Evolutionary conservation across 2,113 vertebrate species (phyloP), one percentile per base, ranked within the genome.

Genomic region (Danionella cerebrum): DNA sequence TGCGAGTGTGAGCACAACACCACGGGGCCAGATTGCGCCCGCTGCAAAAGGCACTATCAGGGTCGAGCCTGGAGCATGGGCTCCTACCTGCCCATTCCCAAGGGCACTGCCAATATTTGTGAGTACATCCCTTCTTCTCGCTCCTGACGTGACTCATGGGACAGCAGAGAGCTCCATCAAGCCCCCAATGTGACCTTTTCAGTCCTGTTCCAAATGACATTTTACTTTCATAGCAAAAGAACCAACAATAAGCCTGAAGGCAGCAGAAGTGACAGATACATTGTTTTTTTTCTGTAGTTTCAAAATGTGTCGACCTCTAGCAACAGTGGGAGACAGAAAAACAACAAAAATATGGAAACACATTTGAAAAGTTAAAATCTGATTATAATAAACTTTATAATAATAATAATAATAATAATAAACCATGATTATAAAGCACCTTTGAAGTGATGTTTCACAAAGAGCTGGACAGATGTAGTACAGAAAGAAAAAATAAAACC

Each of bases 1-100:
- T 98, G 96, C 66, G 94, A 95, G 84, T 98, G 96, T 78, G 96
- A 98, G 75, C 96, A 98, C 90, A 98, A 98, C 87, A 97, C 95
- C 16, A 98, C 96, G 2, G 96, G 96, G 55, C 93, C 93, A 24
- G 96, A 98, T 88, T 98, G 96, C 47, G 94, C 94, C 63, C 93
- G 94, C 79, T 98, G 96, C 80, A 98, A 97, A 91, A 95, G 90
- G 85, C 95, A 90, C 76, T 98, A 94, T 82, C 96, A 96, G 89
- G 96, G 96, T 62, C 88, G 93, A 47, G 87, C 91, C 0, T 98
- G 96, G 96, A 98, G 94, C 44, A 86, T 93, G 18, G 96, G 96
- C 75, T 98, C 96, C 13, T 98, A 98, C 69, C 92, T 98, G 67
- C 95, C 96, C 75, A 98, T 98, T 79, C 95, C 96, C 67, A 98